phyloP scores from a whole-genome alignment of 2,888 invertebrate species.

The Tipula helvola region DNA sequence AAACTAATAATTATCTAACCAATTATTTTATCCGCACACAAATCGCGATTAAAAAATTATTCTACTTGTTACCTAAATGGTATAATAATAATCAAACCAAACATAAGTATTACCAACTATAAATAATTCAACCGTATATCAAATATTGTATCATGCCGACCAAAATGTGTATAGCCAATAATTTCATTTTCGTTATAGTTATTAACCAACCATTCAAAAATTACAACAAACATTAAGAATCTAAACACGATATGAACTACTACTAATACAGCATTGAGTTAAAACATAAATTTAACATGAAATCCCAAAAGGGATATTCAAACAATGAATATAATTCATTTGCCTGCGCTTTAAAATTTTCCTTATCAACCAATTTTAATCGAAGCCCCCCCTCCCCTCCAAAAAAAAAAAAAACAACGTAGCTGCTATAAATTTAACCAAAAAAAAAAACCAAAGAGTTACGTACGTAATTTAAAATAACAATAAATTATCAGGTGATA shows the following conservation, averaged over 20 bases:
- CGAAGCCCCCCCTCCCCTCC: not conserved
- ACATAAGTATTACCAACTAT: not conserved
- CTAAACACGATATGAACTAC: not conserved
- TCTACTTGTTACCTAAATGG: too few species aligned
- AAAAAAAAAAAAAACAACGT: not conserved
- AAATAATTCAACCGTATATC: not conserved
- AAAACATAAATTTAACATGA: not conserved
- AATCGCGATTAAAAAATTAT: too few species aligned
- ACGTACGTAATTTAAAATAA: not conserved
- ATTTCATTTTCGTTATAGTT: not conserved
- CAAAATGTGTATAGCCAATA: not conserved
- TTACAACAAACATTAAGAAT: not conserved
- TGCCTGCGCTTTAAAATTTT: not conserved
- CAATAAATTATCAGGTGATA: constrained; percentile 4
- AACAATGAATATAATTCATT: not conserved
- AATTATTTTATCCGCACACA: too few species aligned
- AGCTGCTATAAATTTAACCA: not conserved
- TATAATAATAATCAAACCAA: too few species aligned
- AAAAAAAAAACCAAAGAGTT: not conserved
- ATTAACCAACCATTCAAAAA: not conserved
- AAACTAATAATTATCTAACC: too few species aligned
- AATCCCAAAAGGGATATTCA: not conserved
- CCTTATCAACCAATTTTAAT: not conserved
- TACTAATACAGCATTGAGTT: not conserved
- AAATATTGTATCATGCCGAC: not conserved